Base-by-base conservation (phyloP, 2,888 invertebrate species). In the Ptychoptera albimana region DNA sequence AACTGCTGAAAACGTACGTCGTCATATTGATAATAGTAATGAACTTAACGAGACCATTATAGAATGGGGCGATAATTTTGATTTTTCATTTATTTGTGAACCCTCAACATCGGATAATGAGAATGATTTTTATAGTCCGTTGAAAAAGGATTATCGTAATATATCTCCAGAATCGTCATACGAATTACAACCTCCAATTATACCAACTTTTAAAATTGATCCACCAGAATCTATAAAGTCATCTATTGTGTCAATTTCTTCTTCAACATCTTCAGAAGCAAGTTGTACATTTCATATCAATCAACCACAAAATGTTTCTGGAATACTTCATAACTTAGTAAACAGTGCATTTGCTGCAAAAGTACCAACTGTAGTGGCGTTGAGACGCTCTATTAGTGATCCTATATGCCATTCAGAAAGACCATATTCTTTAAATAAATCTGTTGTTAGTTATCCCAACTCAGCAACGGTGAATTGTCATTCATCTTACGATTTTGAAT, bases 201-300 rank as follows among this genome's bases (percentile, higher is more conserved):
- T 63, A 51, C 64, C 64, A 44, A 59, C 56, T 30, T 63, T 63
- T 50, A 62, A 60, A 52, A 52, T 65, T 10, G 63, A 64, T 7
- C 61, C 64, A 10, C 60, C 64, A 2, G 48, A 50, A 30, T 49
- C 53, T 37, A 53, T 23, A 7, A 23, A 23, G 7, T 23, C 23
- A 5, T 23, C 23, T 5, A 23, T 23, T 23, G 23, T 7, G 4
- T 23, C 52, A 7, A 35, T 31, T 31, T 35, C 13, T 11, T 59
- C 54, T 49, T 55, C 45, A 32, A 14, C 43, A 32, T 37, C 38
- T 15, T n/a, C 14, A 8, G 13, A 60, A 2, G 61, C 60, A 30
- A 56, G 55, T 42, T 23, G 23, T 23, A 5, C 23, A 23, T 23
- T 23, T 23, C 23, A 23, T 23, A 23, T 23, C 7, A 23, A 23